These are phyloP conservation scores for Aleiodes alternator DNA, from an alignment of 2,888 invertebrate genomes.

Conservation along the genomic window DNA sequence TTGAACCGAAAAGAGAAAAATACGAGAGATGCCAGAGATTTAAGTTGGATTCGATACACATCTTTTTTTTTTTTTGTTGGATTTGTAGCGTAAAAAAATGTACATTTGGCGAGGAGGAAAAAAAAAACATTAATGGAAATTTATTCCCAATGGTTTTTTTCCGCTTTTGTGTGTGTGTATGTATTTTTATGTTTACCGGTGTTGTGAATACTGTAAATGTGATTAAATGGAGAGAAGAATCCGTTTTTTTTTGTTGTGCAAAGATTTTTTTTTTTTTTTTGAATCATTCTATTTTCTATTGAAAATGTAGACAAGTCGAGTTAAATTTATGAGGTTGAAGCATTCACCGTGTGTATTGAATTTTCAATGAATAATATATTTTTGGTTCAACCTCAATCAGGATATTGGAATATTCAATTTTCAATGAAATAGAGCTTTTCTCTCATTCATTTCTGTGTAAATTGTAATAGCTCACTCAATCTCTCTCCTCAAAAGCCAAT, in stretches of 20 bases:
- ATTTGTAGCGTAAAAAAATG: background rate
- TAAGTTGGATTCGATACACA: slow-evolving; percentile 23
- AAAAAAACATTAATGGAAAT: slow-evolving; percentile 18
- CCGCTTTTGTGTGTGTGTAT: too few species aligned
- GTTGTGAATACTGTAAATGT: slow-evolving; percentile 3
- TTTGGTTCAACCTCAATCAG: too few species aligned
- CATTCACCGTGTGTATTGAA: too few species aligned
- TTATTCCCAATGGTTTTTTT: slow-evolving; percentile 23
- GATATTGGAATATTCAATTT: too few species aligned
- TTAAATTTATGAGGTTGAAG: too few species aligned
- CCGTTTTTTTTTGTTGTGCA: background rate
- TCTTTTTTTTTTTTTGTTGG: slow-evolving; percentile 6
- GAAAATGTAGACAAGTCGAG: too few species aligned
- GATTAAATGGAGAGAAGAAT: background rate
- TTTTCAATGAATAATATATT: too few species aligned
- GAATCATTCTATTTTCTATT: background rate
- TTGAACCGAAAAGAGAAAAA: too few species aligned
- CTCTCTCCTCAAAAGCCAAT: too few species aligned
- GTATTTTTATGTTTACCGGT: background rate
- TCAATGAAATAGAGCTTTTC: too few species aligned
- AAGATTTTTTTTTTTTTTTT: background rate
- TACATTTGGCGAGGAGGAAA: background rate
- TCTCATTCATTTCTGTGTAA: too few species aligned
- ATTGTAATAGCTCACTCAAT: too few species aligned
- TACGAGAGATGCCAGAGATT: slow-evolving; percentile 14